Conservation (phyloP, 2,113 vertebrate species). For the Isurus oxyrinchus region DNA sequence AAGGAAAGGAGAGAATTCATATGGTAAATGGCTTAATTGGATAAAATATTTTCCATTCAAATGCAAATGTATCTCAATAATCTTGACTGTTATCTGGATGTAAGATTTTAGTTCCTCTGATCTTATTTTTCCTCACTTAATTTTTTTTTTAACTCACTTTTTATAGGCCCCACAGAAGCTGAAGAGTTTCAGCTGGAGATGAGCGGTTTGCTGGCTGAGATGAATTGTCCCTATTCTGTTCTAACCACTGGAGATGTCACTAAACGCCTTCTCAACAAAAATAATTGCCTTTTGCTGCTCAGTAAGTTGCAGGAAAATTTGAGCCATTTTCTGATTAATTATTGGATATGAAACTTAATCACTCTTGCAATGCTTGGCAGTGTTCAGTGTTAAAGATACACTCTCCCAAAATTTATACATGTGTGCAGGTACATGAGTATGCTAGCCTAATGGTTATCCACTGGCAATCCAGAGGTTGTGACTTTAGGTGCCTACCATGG, state of each 20-base stretch:
- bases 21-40: neutral
- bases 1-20: neutral
- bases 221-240: constrained; percentile 78
- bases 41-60: neutral
- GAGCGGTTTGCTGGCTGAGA: constrained; percentile 86
- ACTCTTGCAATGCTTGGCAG: neutral
- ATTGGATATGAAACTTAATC: neutral
- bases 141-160: neutral
- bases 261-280: constrained; percentile 78
- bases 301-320: constrained; percentile 61
- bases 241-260: constrained; percentile 82
- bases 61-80: neutral
- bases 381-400: neutral
- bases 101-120: neutral
- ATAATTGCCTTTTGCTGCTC: constrained; percentile 86
- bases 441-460: neutral
- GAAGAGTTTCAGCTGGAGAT: constrained; percentile 93
- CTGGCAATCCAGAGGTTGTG: neutral
- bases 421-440: neutral
- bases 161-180: constrained; percentile 80
- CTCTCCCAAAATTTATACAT: neutral
- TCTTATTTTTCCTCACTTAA: neutral
- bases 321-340: neutral
- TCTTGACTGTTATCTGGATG: neutral
- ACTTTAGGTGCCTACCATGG: neutral